A percentile compares a stretch with the other conserved stretches of the same genome.
Evolutionary conservation across 2,888 invertebrate species (phyloP).

Genomic region (Callyntrura sp.): DNA sequence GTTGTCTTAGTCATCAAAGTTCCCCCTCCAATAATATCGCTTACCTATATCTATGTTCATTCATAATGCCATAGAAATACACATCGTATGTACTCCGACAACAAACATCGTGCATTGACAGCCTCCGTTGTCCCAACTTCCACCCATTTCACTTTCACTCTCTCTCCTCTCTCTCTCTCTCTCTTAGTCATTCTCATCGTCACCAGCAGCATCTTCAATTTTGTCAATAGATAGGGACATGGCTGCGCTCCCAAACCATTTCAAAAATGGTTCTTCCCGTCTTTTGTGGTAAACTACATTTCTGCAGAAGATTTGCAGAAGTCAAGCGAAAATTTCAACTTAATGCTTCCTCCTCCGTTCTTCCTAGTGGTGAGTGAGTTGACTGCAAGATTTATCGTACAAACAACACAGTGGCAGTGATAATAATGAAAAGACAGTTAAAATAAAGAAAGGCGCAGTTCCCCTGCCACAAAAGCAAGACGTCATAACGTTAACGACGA

Average conservation of each 20-base stretch:
- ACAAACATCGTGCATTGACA: too few relatives aligned
- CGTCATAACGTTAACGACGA: slow-evolving; percentile 26
- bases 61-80: background rate
- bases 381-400: too few relatives aligned
- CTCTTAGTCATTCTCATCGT: slow-evolving; percentile 1
- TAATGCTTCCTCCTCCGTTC: background rate
- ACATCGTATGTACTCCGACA: background rate
- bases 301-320: background rate
- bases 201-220: background rate
- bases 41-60: background rate
- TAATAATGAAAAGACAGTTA: slow-evolving; percentile 13
- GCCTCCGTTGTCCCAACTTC: background rate
- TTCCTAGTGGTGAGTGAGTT: too few relatives aligned
- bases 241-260: background rate
- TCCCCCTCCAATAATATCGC: background rate
- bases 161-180: slow-evolving; percentile 17
- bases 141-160: slow-evolving; percentile 43
- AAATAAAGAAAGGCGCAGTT: background rate
- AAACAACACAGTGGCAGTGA: background rate
- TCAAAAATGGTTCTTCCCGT: background rate
- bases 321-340: background rate
- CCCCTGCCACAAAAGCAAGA: background rate
- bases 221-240: slow-evolving; percentile 23
- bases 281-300: background rate
- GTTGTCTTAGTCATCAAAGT: background rate